phyloP scores from a whole-genome alignment of 2,888 invertebrate species.

The Erpobdella octoculata region DNA sequence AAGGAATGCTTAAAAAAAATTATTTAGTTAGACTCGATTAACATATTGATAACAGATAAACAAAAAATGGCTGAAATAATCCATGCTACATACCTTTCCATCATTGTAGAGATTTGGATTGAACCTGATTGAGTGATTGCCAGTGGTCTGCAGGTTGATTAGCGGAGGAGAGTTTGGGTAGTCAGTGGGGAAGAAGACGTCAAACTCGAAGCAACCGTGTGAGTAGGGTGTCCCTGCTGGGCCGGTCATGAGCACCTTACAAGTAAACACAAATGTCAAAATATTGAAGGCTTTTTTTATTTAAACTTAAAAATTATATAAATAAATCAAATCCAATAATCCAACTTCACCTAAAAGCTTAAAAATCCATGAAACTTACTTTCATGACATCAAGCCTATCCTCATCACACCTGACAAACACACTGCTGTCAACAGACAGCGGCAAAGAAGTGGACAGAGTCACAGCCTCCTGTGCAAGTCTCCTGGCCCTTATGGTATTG shows the following conservation, averaged over 20 bases:
- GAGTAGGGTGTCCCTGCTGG: slow-evolving; percentile 64
- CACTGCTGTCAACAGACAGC: slow-evolving; percentile 82
- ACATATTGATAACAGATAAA: too few species aligned
- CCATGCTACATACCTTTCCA: slow-evolving; percentile 65
- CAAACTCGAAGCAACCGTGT: slow-evolving; percentile 54
- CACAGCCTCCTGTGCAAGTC: slow-evolving; percentile 87
- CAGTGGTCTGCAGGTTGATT: slow-evolving; percentile 53
- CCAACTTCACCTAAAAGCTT: background rate
- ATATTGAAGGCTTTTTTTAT: too few species aligned
- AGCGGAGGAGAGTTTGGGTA: slow-evolving; percentile 53
- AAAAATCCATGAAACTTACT: too few species aligned
- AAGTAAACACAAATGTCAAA: too few species aligned
- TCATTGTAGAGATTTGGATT: slow-evolving; percentile 59
- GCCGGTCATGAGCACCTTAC: slow-evolving; percentile 72
- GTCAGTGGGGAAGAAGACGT: slow-evolving; percentile 53
- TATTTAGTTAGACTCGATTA: too few species aligned
- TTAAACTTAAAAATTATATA: background rate
- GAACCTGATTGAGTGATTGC: slow-evolving; percentile 52
- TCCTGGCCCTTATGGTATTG: slow-evolving; percentile 75
- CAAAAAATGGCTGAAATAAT: too few species aligned
- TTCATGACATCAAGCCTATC: slow-evolving; percentile 92
- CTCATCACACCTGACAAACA: slow-evolving; percentile 87
- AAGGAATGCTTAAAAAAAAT: too few species aligned
- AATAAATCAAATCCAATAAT: background rate
- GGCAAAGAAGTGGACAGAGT: slow-evolving; percentile 85